These are phyloP conservation scores for Cebus imitator DNA, from an alignment of 2,113 vertebrate genomes.

Conservation along the genomic window DNA sequence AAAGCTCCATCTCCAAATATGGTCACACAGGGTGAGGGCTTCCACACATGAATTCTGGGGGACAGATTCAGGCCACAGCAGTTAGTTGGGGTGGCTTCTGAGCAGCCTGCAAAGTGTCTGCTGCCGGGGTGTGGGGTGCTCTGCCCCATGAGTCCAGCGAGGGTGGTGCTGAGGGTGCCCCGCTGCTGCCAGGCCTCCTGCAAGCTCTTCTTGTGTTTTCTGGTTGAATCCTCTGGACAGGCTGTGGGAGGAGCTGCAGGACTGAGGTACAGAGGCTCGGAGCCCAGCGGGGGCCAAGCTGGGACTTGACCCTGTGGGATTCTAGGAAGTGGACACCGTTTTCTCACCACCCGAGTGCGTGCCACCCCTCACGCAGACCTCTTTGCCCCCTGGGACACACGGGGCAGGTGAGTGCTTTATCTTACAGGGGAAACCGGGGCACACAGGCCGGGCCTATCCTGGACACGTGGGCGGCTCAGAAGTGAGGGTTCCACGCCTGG, in stretches of 20 bases:
- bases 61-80: not conserved
- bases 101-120: not conserved
- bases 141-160: too few relatives aligned
- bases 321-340: not conserved
- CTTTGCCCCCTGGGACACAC: not conserved
- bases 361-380: too few relatives aligned
- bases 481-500: too few relatives aligned
- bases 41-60: fast-evolving
- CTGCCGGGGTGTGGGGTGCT: too few relatives aligned
- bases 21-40: not conserved
- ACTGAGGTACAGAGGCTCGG: not conserved
- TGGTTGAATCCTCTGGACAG: not conserved
- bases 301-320: fast-evolving
- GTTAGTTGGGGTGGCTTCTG: not conserved
- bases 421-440: not conserved
- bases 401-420: not conserved
- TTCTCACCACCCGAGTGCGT: not conserved
- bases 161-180: not conserved
- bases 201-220: not conserved
- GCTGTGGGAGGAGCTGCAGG: not conserved
- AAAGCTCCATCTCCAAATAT: not conserved
- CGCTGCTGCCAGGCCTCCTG: fast-evolving
- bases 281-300: not conserved
- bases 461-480: not conserved
- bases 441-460: not conserved